A percentile compares a stretch with the other conserved stretches of the same genome.
These are phyloP conservation scores for Pachliopta kotzebuea DNA, from an alignment of 2,888 invertebrate genomes.

Conservation along the genomic window DNA sequence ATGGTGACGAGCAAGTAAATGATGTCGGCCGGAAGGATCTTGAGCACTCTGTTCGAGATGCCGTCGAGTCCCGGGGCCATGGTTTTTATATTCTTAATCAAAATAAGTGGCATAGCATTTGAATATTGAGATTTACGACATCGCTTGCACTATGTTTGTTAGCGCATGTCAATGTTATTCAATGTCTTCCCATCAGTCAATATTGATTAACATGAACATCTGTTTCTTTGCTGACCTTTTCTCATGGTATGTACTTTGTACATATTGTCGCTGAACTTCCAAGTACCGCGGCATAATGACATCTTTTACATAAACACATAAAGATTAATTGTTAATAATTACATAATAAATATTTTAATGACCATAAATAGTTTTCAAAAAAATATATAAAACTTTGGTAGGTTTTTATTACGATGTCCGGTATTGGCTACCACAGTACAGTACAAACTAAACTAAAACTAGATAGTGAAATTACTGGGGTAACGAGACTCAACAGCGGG, in stretches of 20 bases:
- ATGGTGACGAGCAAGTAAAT: no score
- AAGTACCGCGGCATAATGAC: neutral
- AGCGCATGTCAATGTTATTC: constrained; percentile 14
- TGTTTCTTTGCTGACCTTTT: constrained; percentile 8
- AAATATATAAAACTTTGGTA: no score
- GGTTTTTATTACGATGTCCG: no score
- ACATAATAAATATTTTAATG: no score
- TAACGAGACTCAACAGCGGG: neutral
- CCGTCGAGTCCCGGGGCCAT: no score
- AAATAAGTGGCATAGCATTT: no score
- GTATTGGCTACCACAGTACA: no score
- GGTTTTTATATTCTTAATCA: no score
- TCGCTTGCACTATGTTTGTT: neutral
- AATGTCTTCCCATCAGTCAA: constrained; percentile 18
- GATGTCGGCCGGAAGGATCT: no score
- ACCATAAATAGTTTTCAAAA: no score
- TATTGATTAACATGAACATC: constrained; percentile 25
- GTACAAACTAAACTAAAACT: neutral
- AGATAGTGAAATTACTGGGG: neutral
- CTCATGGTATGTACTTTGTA: constrained; percentile 4
- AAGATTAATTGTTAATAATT: neutral
- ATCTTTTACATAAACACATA: neutral
- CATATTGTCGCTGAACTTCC: constrained; percentile 12
- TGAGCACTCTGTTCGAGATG: no score
- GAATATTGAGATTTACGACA: no score